phyloP scores from a whole-genome alignment of 2,888 invertebrate species.

The Sarcophaga variegata region DNA sequence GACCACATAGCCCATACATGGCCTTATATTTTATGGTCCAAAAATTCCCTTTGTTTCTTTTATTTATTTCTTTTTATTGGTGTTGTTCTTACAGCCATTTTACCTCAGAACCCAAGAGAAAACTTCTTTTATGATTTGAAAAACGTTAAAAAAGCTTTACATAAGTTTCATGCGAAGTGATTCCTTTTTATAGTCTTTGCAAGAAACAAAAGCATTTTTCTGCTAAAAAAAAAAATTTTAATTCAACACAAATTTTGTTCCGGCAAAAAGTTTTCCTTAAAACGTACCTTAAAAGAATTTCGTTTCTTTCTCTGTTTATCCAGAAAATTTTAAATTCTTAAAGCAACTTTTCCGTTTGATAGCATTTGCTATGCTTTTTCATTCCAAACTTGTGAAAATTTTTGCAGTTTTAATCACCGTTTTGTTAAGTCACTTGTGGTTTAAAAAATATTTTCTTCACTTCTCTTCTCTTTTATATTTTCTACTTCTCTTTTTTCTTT shows the following conservation, averaged over 20 bases:
- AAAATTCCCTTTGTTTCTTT: not conserved
- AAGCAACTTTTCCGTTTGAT: not conserved
- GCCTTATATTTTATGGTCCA: too few species aligned
- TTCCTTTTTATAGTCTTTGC: not conserved
- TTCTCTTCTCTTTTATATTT: not conserved
- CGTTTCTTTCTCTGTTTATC: not conserved
- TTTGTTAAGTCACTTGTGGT: constrained; percentile 35
- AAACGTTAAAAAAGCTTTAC: constrained; percentile 18
- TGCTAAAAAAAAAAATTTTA: too few species aligned
- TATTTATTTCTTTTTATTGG: not conserved
- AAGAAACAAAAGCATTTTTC: not conserved
- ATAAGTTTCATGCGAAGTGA: constrained; percentile 28
- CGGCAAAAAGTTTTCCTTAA: not conserved
- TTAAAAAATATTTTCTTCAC: constrained; percentile 7
- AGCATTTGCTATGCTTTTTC: not conserved
- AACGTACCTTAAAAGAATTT: not conserved
- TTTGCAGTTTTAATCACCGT: constrained; percentile 46
- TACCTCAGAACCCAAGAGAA: not conserved
- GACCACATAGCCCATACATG: too few species aligned
- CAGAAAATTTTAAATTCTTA: not conserved
- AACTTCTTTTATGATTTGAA: constrained; percentile 6
- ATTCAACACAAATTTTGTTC: too few species aligned
- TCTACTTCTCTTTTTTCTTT: too few species aligned
- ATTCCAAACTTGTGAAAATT: constrained; percentile 2
- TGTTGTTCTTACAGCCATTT: not conserved